A percentile compares a stretch with the other conserved stretches of the same genome.
phyloP scores from a whole-genome alignment of 1,140 invertebrate genomes.

The Diachasmimorpha longicaudata region DNA sequence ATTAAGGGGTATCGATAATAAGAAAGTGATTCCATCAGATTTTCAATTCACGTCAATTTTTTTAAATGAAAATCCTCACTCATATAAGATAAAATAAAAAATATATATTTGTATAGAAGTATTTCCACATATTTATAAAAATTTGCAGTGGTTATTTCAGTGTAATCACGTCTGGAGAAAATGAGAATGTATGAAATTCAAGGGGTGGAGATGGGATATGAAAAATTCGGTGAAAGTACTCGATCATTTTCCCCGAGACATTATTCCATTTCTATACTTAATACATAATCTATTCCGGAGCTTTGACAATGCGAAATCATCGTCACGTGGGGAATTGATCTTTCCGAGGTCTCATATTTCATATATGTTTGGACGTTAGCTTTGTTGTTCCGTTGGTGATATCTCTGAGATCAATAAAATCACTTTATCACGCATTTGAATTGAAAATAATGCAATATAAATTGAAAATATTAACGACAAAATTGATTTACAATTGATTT shows the following conservation, averaged over 20 bases:
- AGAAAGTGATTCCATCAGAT: not conserved
- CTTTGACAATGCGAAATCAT: conserved; percentile 57
- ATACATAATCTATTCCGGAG: conserved; percentile 62
- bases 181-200: not conserved
- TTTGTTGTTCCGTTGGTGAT: not conserved
- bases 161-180: too few species aligned
- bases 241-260: conserved; percentile 53
- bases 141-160: too few species aligned
- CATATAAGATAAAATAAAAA: too few species aligned
- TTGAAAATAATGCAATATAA: too few species aligned
- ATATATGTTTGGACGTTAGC: not conserved
- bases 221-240: conserved; percentile 28
- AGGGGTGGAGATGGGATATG: not conserved
- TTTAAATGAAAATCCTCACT: too few species aligned
- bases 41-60: too few species aligned
- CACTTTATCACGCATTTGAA: not conserved
- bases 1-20: not conserved
- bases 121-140: too few species aligned
- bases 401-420: not conserved
- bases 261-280: conserved; percentile 51
- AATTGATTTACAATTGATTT: too few species aligned
- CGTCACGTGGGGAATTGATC: conserved; percentile 21
- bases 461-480: too few species aligned
- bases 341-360: conserved; percentile 19
- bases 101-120: too few species aligned